Base-by-base conservation (phyloP, 2,113 vertebrate genomes). In the Dasyornis broadbenti region DNA sequence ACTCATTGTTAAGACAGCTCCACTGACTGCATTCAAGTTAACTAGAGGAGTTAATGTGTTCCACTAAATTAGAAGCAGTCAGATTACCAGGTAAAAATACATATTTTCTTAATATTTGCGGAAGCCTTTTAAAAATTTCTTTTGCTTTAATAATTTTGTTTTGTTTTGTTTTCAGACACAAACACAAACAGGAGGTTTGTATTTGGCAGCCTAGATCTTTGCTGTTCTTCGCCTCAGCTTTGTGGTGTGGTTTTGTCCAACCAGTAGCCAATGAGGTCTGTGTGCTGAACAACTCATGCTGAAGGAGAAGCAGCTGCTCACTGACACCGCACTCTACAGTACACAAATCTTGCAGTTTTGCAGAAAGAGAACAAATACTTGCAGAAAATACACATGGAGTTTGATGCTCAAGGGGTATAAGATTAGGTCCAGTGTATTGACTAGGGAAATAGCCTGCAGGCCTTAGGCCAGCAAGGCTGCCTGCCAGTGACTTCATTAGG, bases 401-500 rank as follows among this genome's bases (percentile, higher is more conserved):
- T 87, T 78, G 90, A 59, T 93, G 90, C 88, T 95, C 82, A 86
- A 96, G 88, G 90, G 89, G 77, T 96, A 86, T 94, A 92, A 92
- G 92, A 96, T 96, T 92, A 96, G 86, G 93, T 95, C 60, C 82
- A 65, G 92, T 84, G 86, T 92, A 96, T 94, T 96, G 92, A 97
- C 94, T 96, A 81, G 82, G 27, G 90, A 94, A 96, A 90, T 40
- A 95, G 92, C 77, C 82, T 78, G 80, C 80, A 94, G 93, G 90
- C 92, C 80, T 66, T 45, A 79, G 90, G 92, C 93, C 95, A 96
- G 88, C 1, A 3, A 95, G 95, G 92, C 90, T 96, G 60, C 18
- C 15, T 96, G 96, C 93, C 92, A 93, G 89, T 96, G 93, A 95
- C 94, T 96, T 96, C 95, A 95, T 96, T 94, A 97, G 82, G 52